Percentiles rank a stretch among this genome's conserved stretches.
phyloP scores from a whole-genome alignment of 2,113 vertebrate genomes.

The Ceyx cyanopectus region DNA sequence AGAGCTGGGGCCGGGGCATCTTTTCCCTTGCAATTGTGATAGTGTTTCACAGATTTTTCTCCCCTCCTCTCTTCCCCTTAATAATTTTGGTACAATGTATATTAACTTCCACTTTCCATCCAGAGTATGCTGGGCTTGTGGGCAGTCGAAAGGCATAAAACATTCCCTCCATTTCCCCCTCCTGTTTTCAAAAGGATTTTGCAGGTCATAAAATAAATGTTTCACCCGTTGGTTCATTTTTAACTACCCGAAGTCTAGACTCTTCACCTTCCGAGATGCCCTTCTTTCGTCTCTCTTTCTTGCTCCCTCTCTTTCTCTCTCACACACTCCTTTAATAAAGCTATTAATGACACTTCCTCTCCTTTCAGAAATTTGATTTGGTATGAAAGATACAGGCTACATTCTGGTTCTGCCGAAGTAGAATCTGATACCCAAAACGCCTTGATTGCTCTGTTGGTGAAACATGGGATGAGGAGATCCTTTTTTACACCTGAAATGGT shows the following conservation, averaged over 20 bases:
- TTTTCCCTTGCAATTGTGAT: constrained; percentile 1
- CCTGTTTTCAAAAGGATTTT: constrained; percentile 45
- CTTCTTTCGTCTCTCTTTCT: constrained; percentile 49
- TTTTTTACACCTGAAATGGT: constrained; percentile 61
- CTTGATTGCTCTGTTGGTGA: constrained; percentile 75
- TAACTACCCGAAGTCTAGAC: not conserved
- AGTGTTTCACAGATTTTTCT: not conserved
- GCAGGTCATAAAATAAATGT: constrained; percentile 17
- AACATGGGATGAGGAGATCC: constrained; percentile 64
- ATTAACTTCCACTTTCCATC: constrained; percentile 62
- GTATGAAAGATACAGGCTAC: constrained; percentile 75
- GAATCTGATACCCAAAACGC: constrained; percentile 58
- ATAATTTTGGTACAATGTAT: constrained; percentile 57
- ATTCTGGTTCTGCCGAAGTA: constrained; percentile 75
- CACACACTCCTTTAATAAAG: constrained; percentile 75
- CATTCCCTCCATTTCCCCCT: constrained; percentile 21
- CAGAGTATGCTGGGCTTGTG: constrained; percentile 49
- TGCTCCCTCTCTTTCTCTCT: constrained; percentile 28
- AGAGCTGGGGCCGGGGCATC: constrained; percentile 56
- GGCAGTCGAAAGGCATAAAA: constrained; percentile 61
- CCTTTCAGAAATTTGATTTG: constrained; percentile 77
- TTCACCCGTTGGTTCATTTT: constrained; percentile 14
- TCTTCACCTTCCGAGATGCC: constrained; percentile 57
- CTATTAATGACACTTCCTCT: constrained; percentile 75
- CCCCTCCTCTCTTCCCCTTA: not conserved